Conservation (phyloP, 2,888 invertebrate species). For the Agonopterix subpropinquella region DNA sequence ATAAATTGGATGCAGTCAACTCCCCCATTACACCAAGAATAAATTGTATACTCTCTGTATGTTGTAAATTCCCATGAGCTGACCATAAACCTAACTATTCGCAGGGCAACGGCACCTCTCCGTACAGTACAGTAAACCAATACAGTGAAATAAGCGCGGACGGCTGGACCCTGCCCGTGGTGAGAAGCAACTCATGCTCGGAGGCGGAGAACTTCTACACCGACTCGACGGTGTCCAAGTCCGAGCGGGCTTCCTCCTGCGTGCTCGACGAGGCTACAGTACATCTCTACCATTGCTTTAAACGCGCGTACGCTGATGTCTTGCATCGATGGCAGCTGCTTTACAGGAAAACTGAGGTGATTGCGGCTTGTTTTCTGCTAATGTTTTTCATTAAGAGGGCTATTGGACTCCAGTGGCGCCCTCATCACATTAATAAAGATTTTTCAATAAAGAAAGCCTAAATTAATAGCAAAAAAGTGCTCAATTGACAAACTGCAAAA, state of each 20-base stretch:
- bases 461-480: no score
- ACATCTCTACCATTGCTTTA: conserved; percentile 87
- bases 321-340: conserved; percentile 90
- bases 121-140: conserved; percentile 91
- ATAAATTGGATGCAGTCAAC: no score
- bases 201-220: conserved; percentile 85
- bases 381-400: no score
- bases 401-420: no score
- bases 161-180: conserved; percentile 83
- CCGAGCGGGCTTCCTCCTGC: conserved; percentile 51
- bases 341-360: conserved; percentile 85
- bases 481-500: no score
- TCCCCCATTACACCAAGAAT: no score
- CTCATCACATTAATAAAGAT: no score
- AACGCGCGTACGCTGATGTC: conserved; percentile 91
- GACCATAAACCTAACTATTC: conserved; percentile 3
- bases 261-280: conserved; percentile 62
- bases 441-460: no score
- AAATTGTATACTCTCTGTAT: no score
- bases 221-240: conserved; percentile 51
- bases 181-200: conserved; percentile 91
- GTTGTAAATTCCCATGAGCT: no score
- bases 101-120: conserved; percentile 82
- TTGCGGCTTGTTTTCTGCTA: background rate
- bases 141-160: conserved; percentile 84